These are phyloP conservation scores for Argya squamiceps DNA, from an alignment of 2,797 vertebrate genomes.

Conservation along the genomic window DNA sequence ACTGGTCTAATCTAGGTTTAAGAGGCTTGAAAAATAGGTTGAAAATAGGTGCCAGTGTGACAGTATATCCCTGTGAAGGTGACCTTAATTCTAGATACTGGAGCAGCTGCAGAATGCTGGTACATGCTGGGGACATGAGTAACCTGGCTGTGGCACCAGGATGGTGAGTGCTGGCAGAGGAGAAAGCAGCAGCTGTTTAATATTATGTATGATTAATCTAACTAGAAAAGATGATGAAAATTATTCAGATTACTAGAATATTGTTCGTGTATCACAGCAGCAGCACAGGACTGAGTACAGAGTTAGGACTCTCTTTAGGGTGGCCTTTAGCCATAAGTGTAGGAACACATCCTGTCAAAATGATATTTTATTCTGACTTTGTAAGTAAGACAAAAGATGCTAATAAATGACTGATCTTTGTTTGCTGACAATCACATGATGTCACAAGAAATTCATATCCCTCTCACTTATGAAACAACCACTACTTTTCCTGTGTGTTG, in stretches of 20 bases:
- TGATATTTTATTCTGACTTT: background rate
- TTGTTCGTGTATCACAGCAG: background rate
- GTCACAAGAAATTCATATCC: background rate
- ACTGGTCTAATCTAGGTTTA: conserved; percentile 56
- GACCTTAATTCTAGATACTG: background rate
- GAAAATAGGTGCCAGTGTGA: conserved; percentile 12
- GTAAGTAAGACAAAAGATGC: background rate
- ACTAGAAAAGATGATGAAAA: background rate
- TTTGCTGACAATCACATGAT: background rate
- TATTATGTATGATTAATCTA: background rate
- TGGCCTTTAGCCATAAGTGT: background rate
- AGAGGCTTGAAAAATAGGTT: conserved; percentile 54
- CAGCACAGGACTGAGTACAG: background rate
- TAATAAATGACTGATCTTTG: background rate
- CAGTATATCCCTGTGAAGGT: conserved; percentile 39
- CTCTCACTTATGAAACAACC: background rate
- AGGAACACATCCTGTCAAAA: background rate
- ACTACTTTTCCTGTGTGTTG: background rate
- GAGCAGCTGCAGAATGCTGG: background rate
- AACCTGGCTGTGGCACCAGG: background rate
- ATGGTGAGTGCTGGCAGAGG: background rate
- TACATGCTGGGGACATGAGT: background rate
- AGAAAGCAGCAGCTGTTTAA: background rate
- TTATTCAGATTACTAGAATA: background rate
- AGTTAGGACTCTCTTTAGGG: background rate